A percentile compares a stretch with the other conserved stretches of the same genome.
These are phyloP conservation scores for Coracias cyanogaster DNA, from an alignment of 2,797 vertebrate genomes.

Conservation along the genomic window DNA sequence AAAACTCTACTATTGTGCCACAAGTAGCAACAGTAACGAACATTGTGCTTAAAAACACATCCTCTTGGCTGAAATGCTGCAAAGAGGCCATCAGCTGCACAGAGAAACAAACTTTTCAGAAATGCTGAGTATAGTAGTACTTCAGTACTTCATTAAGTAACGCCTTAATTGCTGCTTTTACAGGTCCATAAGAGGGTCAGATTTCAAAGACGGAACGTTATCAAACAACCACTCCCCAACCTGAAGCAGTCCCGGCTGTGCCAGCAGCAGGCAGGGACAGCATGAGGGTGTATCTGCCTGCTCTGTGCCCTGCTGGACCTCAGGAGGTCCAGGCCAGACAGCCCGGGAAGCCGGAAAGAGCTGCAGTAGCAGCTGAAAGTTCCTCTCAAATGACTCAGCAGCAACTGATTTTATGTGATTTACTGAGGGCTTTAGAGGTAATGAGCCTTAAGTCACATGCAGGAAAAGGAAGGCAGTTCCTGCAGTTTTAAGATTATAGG, in stretches of 20 bases:
- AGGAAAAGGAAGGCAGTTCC: neutral
- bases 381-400: neutral
- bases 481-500: neutral
- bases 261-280: neutral
- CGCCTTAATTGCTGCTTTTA: neutral
- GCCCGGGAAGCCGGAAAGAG: neutral
- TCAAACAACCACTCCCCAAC: neutral
- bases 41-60: neutral
- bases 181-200: neutral
- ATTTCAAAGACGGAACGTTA: neutral
- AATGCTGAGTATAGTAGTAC: neutral
- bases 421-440: neutral
- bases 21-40: neutral
- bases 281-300: neutral
- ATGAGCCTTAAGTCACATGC: neutral
- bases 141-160: neutral
- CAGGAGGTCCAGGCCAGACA: accelerated
- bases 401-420: neutral
- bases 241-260: neutral
- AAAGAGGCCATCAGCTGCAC: neutral
- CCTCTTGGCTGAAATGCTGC: neutral
- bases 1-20: neutral
- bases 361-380: neutral
- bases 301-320: neutral
- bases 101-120: neutral